These are phyloP conservation scores for Macrotrachela quadricornifera DNA, from an alignment of 1,140 invertebrate species.

Conservation along the genomic window DNA sequence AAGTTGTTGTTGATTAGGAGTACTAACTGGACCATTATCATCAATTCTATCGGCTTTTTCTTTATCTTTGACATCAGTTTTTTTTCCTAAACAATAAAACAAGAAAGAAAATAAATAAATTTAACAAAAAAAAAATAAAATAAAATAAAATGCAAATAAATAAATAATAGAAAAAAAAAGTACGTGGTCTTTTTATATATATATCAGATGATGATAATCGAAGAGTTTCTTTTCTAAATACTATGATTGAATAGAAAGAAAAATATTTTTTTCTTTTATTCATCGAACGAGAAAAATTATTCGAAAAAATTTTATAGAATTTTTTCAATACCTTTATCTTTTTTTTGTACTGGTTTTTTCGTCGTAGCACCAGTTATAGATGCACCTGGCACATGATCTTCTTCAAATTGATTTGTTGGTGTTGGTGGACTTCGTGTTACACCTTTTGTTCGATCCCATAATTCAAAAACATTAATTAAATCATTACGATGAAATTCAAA, in stretches of 20 bases:
- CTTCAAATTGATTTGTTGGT: slow-evolving; percentile 17
- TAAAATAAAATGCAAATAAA: too few species aligned
- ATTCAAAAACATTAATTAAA: slow-evolving; percentile 20
- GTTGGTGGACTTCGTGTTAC: slow-evolving; percentile 16
- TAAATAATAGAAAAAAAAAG: too few species aligned
- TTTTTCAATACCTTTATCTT: background rate
- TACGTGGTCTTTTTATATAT: too few species aligned
- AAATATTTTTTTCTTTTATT: too few species aligned
- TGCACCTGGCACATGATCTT: slow-evolving; percentile 17
- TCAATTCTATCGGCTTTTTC: slow-evolving; percentile 2
- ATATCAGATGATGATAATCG: too few species aligned
- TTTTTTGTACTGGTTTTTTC: slow-evolving; percentile 22
- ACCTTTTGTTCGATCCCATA: slow-evolving; percentile 24
- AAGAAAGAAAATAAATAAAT: too few species aligned
- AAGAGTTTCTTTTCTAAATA: too few species aligned
- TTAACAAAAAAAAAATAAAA: too few species aligned
- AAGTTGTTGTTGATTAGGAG: background rate
- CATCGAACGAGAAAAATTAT: too few species aligned
- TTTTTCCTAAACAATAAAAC: background rate
- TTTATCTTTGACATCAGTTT: background rate
- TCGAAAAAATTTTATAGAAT: too few species aligned
- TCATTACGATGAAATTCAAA: slow-evolving; percentile 26
- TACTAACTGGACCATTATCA: background rate
- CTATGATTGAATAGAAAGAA: too few species aligned
- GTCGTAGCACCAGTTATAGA: slow-evolving; percentile 19